Conservation (phyloP, 2,888 invertebrate species). For the Scaptomyza reducta region DNA sequence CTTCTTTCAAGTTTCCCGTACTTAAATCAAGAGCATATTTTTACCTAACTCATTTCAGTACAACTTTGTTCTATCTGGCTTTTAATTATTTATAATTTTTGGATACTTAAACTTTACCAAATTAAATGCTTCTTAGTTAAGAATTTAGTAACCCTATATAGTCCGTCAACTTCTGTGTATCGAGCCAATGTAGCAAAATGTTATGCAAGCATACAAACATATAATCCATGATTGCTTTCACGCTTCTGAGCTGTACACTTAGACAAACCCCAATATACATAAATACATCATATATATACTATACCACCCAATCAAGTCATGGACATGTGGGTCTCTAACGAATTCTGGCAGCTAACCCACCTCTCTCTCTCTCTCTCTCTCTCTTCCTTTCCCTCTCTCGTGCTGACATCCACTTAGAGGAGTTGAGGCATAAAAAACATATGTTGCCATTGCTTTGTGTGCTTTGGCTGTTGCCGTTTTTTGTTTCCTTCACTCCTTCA, state of each 20-base stretch:
- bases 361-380: constrained; percentile 12
- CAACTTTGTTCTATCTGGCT: no score
- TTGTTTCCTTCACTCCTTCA: constrained; percentile 18
- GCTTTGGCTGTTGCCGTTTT: constrained; percentile 22
- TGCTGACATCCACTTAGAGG: constrained; percentile 74
- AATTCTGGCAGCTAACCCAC: constrained; percentile 69
- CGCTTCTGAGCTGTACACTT: constrained; percentile 36
- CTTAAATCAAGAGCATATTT: no score
- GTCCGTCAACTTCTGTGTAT: neutral
- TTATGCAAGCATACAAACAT: constrained; percentile 30
- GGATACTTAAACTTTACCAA: neutral
- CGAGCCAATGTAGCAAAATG: neutral
- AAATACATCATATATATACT: constrained; percentile 23
- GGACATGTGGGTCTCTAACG: constrained; percentile 64
- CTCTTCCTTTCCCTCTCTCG: no score
- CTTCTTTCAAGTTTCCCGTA: neutral
- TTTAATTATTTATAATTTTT: neutral
- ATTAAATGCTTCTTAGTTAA: neutral
- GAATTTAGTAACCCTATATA: neutral
- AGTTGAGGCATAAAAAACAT: constrained; percentile 79
- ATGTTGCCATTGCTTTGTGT: constrained; percentile 63
- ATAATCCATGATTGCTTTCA: constrained; percentile 45
- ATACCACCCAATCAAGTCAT: constrained; percentile 41
- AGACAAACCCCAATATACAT: constrained; percentile 26
- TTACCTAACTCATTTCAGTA: no score